phyloP scores from a whole-genome alignment of 1,140 invertebrate species.

The Zaprionus camerounensis region DNA sequence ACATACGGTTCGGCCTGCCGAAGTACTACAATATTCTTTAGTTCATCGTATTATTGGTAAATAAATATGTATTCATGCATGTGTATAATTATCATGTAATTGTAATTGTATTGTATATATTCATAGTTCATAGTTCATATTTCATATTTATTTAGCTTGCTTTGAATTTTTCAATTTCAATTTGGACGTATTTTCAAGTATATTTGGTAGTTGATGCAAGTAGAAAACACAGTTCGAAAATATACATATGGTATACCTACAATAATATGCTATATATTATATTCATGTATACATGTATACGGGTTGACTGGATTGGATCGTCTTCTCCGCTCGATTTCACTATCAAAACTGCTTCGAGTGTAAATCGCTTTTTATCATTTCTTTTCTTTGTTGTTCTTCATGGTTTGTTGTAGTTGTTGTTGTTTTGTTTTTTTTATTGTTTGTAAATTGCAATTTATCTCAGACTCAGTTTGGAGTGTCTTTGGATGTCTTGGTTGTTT shows the following conservation, averaged over 20 bases:
- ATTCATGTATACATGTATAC: constrained; percentile 64
- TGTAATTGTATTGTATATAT: constrained; percentile 66
- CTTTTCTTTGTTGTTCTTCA: constrained; percentile 34
- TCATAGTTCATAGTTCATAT: constrained; percentile 52
- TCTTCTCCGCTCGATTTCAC: constrained; percentile 27
- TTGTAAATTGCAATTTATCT: constrained; percentile 81
- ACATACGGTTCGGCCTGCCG: constrained; percentile 29
- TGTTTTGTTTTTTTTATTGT: constrained; percentile 43
- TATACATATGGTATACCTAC: constrained; percentile 71
- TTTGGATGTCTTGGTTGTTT: constrained; percentile 73
- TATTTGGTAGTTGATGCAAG: constrained; percentile 70
- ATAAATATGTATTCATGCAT: constrained; percentile 56
- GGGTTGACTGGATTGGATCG: constrained; percentile 57
- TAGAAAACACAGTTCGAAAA: constrained; percentile 83
- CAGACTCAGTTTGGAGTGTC: constrained; percentile 82
- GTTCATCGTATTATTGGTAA: constrained; percentile 53
- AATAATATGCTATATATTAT: constrained; percentile 60
- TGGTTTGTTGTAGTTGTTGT: constrained; percentile 35
- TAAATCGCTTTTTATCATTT: constrained; percentile 58
- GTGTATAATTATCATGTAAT: constrained; percentile 67
- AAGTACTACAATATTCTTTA: constrained; percentile 35
- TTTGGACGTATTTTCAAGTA: constrained; percentile 82
- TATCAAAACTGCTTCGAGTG: constrained; percentile 51
- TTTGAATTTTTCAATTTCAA: constrained; percentile 66
- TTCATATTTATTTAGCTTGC: constrained; percentile 52